Evolutionary conservation across 1,140 invertebrate species (phyloP), one percentile per base, ranked within the genome.

Genomic region (Hylyphantes graminicola): DNA sequence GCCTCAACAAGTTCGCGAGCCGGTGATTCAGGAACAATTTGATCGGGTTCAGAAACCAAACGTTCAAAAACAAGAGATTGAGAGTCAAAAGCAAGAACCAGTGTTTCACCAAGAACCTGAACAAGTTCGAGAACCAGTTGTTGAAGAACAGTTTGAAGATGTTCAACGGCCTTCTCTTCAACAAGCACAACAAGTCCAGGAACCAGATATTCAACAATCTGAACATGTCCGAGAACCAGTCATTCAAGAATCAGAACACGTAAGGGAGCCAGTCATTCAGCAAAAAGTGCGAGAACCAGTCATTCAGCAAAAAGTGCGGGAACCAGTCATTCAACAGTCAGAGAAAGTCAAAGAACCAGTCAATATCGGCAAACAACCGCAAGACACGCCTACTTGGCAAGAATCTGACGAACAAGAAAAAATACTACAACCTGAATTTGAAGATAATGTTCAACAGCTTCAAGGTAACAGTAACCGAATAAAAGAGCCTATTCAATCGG

Each of bases 321-420:
- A 50, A 68, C 10, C 65, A 48, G 57, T 59, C 48, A 68, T 50
- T 50, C 65, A 68, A 68, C 9, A 50, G 51, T n/a, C 48, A 13
- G n/a, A 48, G 13, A 50, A 68, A 48, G 35, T 35, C 35, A 68
- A 8, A 68, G 11, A 67, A 70, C 8, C 67, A 70, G 12, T 51
- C 9, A 9, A 5, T 35, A 70, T 70, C 35, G 53, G 48, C 67
- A 70, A 35, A 3, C 67, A 70, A 53, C 35, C n/a, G 6, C 48
- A 73, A 35, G n/a, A 55, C 13, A 12, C 51, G 21, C 70, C 70
- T 21, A 5, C 8, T 50, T 70, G 67, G 51, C 53, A 73, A 57
- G 70, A 73, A 73, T 21, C n/a, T 21, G 70, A 70, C 15, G 17
- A n/a, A 10, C 67, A 70, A 70, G 67, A 70, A 70, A 70, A 70